Evolutionary conservation across 2,888 invertebrate genomes (phyloP).

Genomic region (Rhabditoides inermis): DNA sequence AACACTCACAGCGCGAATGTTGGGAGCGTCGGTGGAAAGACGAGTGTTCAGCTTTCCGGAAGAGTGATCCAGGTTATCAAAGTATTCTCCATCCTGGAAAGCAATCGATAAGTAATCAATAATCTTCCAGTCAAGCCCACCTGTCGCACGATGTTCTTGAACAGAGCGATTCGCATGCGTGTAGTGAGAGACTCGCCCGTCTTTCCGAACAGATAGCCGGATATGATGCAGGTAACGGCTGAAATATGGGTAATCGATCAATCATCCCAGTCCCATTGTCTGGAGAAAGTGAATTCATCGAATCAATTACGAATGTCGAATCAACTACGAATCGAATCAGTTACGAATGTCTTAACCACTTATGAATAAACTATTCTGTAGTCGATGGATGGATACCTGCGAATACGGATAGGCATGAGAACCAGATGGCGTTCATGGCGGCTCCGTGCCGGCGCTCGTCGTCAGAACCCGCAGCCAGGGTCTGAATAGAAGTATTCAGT

Average conservation of each 20-base stretch:
- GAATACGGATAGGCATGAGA: too few relatives aligned
- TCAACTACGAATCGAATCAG: too few relatives aligned
- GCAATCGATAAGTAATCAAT: background rate
- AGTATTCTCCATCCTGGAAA: constrained; percentile 53
- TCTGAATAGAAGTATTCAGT: too few relatives aligned
- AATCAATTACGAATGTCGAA: too few relatives aligned
- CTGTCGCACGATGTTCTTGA: constrained; percentile 51
- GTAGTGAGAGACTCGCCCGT: constrained; percentile 26
- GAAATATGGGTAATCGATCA: too few relatives aligned
- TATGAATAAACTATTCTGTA: too few relatives aligned
- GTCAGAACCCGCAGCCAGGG: constrained; percentile 6
- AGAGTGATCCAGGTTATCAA: constrained; percentile 53
- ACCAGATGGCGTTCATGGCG: constrained; percentile 11
- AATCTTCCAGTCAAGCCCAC: background rate
- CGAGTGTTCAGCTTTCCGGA: constrained; percentile 53
- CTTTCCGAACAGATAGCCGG: constrained; percentile 16
- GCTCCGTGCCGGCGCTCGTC: constrained; percentile 10
- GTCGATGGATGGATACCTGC: too few relatives aligned
- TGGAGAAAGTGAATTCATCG: too few relatives aligned
- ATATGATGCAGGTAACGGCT: too few relatives aligned
- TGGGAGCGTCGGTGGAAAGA: constrained; percentile 55
- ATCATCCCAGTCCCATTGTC: too few relatives aligned
- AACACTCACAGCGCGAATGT: constrained; percentile 53
- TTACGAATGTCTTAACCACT: too few relatives aligned
- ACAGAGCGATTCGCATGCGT: constrained; percentile 50